Percentiles rank a stretch among this genome's conserved stretches.
Evolutionary conservation across 2,888 invertebrate species (phyloP).

Genomic region (Eupithecia centaureata): DNA sequence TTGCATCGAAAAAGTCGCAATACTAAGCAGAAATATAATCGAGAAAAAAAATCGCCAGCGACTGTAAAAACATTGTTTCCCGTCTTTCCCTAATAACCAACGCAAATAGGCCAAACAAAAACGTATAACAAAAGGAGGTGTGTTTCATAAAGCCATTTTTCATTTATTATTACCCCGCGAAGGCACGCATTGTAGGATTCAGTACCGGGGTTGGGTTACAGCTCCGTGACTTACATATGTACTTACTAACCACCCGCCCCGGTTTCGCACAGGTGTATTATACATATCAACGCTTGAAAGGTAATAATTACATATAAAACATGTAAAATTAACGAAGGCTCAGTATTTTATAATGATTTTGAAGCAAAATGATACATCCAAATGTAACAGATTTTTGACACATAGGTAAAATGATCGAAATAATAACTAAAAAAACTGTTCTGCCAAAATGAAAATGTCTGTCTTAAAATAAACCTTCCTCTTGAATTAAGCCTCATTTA

Average conservation of each 20-base stretch:
- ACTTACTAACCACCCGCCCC: background rate
- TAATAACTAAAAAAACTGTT: no score
- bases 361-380: no score
- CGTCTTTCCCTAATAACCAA: constrained; percentile 34
- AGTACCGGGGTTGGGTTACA: constrained; percentile 23
- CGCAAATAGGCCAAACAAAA: constrained; percentile 40
- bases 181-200: constrained; percentile 54
- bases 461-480: no score
- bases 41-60: constrained; percentile 12
- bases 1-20: background rate
- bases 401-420: no score
- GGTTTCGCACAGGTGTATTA: no score
- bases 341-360: no score
- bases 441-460: no score
- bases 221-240: constrained; percentile 14
- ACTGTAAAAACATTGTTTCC: constrained; percentile 29
- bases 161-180: constrained; percentile 53
- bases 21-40: background rate
- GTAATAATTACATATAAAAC: no score
- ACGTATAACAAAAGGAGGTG: constrained; percentile 47
- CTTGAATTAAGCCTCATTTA: no score
- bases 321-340: no score
- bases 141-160: constrained; percentile 56
- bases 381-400: no score
- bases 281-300: no score